A percentile compares a stretch with the other conserved stretches of the same genome.
Conservation (phyloP, 2,888 invertebrate genomes). For the Noctua janthe region DNA sequence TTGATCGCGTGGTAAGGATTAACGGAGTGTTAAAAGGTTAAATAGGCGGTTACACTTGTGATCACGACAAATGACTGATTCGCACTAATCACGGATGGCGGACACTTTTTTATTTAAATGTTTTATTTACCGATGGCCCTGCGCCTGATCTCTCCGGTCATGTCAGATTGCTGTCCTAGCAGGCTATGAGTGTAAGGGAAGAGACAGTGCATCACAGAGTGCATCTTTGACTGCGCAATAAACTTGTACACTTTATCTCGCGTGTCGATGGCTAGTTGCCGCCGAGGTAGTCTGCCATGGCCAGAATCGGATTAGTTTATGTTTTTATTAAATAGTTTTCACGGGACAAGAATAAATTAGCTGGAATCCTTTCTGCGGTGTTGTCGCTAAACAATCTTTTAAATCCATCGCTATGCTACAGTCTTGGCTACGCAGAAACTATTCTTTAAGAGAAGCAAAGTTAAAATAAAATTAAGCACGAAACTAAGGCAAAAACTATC, state of each 20-base stretch:
- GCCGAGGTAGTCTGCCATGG: background rate
- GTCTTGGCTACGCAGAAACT: background rate
- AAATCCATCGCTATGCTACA: background rate
- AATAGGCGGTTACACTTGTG: conserved; percentile 26
- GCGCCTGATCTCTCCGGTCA: background rate
- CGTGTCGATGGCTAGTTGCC: background rate
- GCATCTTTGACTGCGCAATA: background rate
- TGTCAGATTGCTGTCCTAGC: no score
- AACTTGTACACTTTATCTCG: background rate
- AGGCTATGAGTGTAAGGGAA: background rate
- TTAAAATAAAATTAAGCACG: background rate
- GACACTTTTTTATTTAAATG: background rate
- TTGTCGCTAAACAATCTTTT: background rate
- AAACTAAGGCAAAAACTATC: conserved; percentile 12
- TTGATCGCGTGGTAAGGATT: conserved; percentile 45
- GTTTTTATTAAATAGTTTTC: background rate
- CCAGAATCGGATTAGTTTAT: background rate
- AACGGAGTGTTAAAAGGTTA: conserved; percentile 42
- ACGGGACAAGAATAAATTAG: background rate
- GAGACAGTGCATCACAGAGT: background rate
- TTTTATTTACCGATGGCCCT: background rate
- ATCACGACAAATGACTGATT: conserved; percentile 37
- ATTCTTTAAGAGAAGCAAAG: background rate
- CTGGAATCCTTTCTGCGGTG: background rate
- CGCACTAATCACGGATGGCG: conserved; percentile 22